phyloP scores from a whole-genome alignment of 2,113 vertebrate genomes.

The Elachura formosa region DNA sequence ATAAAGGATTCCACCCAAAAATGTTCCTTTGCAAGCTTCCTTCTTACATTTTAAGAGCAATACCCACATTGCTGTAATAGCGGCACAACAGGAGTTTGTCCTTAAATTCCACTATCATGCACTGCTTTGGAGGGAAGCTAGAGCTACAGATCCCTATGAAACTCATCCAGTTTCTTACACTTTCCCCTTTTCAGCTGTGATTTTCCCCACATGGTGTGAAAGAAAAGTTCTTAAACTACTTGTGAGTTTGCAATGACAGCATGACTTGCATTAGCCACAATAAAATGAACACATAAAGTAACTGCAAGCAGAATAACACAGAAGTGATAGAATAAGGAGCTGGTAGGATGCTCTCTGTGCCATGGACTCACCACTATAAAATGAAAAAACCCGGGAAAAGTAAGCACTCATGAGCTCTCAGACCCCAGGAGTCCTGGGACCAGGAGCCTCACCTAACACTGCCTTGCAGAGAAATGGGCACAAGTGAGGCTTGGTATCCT shows the following conservation, averaged over 20 bases:
- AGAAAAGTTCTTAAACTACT: background rate
- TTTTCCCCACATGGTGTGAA: background rate
- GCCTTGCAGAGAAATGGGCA: background rate
- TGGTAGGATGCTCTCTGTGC: background rate
- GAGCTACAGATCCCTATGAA: background rate
- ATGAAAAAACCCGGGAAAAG: background rate
- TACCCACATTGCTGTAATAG: background rate
- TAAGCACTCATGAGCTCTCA: background rate
- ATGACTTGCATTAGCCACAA: background rate
- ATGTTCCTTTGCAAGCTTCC: background rate
- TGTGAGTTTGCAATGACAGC: background rate
- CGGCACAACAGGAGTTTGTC: background rate
- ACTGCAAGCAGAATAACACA: background rate
- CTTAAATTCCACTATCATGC: background rate
- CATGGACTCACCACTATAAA: background rate
- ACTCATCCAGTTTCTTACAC: background rate
- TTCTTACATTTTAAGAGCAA: background rate
- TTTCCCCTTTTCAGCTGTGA: background rate
- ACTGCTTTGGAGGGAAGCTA: background rate
- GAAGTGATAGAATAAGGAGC: accelerated
- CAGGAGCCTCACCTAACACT: accelerated
- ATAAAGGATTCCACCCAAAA: background rate
- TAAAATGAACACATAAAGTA: background rate
- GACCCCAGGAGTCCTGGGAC: background rate
- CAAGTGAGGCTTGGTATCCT: background rate